A percentile compares a stretch with the other conserved stretches of the same genome.
These are phyloP conservation scores for Tupiocoris notatus DNA, from an alignment of 2,888 invertebrate genomes.

Conservation along the genomic window DNA sequence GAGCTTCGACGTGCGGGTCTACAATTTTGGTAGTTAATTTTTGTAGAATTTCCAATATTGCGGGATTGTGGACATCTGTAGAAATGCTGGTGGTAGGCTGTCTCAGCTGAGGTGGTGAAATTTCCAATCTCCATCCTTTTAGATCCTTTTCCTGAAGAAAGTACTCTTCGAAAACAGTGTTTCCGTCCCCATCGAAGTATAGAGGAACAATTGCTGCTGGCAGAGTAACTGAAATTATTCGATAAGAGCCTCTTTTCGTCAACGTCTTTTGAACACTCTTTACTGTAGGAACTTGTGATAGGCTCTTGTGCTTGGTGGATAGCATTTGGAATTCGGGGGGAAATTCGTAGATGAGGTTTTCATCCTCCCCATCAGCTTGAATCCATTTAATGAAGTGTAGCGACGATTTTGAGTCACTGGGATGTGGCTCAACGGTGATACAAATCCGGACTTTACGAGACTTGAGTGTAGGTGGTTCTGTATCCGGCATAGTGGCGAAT, in stretches of 20 bases:
- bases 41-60: slow-evolving; percentile 4
- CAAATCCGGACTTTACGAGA: not conserved
- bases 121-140: not conserved
- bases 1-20: not conserved
- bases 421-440: not conserved
- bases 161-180: slow-evolving; percentile 22
- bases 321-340: not conserved
- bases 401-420: not conserved
- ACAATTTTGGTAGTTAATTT: not conserved
- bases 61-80: not conserved
- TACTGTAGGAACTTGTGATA: not conserved
- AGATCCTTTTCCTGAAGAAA: slow-evolving; percentile 12
- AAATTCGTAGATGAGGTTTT: slow-evolving; percentile 5
- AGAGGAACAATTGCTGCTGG: slow-evolving; percentile 8
- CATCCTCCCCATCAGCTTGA: not conserved
- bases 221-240: slow-evolving; percentile 28
- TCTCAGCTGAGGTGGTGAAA: not conserved
- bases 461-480: no score
- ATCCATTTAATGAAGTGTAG: slow-evolving; percentile 1
- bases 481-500: not conserved
- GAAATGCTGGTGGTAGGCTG: not conserved
- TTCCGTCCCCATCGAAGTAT: slow-evolving; percentile 22
- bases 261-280: not conserved
- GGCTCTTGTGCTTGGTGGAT: not conserved
- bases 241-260: slow-evolving; percentile 15